Conservation (phyloP, 2,888 invertebrate genomes). For the Heliconius hortense region DNA sequence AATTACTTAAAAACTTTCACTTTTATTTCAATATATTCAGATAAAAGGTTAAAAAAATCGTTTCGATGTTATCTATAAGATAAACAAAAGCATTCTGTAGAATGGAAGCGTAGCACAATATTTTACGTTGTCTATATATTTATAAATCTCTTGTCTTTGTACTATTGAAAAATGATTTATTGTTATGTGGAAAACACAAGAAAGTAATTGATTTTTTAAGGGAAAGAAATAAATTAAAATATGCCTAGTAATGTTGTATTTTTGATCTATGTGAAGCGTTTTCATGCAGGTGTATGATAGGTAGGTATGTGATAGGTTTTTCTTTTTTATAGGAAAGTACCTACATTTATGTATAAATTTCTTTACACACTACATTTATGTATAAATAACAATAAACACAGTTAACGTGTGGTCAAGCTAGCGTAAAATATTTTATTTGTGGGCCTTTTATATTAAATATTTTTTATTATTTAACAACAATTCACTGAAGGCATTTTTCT, state of each 20-base stretch:
- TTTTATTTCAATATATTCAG: background rate
- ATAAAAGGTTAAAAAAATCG: background rate
- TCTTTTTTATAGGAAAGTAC: too few species aligned
- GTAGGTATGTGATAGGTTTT: background rate
- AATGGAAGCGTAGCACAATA: background rate
- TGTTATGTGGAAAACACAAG: background rate
- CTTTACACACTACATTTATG: too few species aligned
- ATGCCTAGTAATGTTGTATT: too few species aligned
- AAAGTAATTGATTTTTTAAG: background rate
- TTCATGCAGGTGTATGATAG: background rate
- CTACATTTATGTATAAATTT: background rate
- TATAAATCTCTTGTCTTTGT: slow-evolving; percentile 9
- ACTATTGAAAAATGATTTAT: background rate
- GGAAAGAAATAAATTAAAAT: too few species aligned
- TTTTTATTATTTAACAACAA: too few species aligned
- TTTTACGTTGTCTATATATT: slow-evolving; percentile 9
- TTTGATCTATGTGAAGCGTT: background rate
- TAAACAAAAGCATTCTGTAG: slow-evolving; percentile 9
- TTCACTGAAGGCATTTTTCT: background rate
- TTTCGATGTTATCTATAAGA: slow-evolving; percentile 12
- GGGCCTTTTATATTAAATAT: too few species aligned
- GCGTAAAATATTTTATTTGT: too few species aligned
- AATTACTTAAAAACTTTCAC: slow-evolving; percentile 1
- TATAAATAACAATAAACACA: background rate
- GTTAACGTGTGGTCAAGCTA: too few species aligned